Percentiles rank a stretch among this genome's conserved stretches.
Conservation (phyloP, 2,797 vertebrate species). For the Cynopterus sphinx region DNA sequence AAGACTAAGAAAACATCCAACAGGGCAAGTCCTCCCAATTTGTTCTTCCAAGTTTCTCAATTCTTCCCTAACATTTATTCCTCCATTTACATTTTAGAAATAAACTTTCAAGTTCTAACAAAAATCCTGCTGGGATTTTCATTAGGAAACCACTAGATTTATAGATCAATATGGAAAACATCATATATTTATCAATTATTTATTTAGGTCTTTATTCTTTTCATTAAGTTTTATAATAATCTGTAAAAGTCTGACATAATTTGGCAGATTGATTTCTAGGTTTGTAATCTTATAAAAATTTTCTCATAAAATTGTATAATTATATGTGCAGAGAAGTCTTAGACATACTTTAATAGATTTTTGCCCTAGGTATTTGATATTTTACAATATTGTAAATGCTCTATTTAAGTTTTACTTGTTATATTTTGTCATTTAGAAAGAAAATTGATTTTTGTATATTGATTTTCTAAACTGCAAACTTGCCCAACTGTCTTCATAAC, state of each 20-base stretch:
- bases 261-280: neutral
- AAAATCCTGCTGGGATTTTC: neutral
- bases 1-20: neutral
- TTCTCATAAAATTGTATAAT: neutral
- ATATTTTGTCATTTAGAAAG: conserved; percentile 39
- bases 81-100: neutral
- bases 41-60: neutral
- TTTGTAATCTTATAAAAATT: neutral
- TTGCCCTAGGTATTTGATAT: neutral
- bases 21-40: neutral
- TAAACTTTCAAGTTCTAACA: neutral
- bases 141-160: neutral
- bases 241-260: neutral
- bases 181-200: neutral
- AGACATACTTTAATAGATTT: neutral
- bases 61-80: neutral
- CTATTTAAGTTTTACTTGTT: neutral
- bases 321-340: neutral
- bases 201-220: conserved; percentile 9
- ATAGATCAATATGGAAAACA: neutral
- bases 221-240: neutral
- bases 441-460: conserved; percentile 19
- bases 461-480: neutral
- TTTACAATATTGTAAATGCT: conserved; percentile 33
- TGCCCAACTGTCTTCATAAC: neutral